Percentiles rank a stretch among this genome's conserved stretches.
Evolutionary conservation across 2,797 vertebrate species (phyloP).

Genomic region (Ambastaia sidthimunki): DNA sequence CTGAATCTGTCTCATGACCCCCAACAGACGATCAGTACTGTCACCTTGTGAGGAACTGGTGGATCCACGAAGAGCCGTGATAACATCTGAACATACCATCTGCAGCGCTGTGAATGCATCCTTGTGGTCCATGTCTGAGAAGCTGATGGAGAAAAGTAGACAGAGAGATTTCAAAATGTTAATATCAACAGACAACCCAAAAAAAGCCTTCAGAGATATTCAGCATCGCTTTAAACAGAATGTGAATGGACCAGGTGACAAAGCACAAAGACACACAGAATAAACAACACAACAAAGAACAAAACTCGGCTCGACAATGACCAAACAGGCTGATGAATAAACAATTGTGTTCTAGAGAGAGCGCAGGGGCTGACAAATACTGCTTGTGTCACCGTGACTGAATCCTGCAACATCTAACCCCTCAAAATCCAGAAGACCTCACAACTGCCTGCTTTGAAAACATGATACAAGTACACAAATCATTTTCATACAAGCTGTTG

Average conservation of each 20-base stretch:
- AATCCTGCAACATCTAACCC: conserved; percentile 7
- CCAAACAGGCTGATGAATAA: conserved; percentile 36
- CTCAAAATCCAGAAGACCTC: not conserved
- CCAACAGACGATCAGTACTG: conserved; percentile 65
- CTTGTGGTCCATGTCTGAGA: conserved; percentile 71
- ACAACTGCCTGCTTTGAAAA: not conserved
- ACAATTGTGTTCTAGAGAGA: conserved; percentile 31
- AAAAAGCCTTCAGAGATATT: no score
- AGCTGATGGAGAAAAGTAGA: conserved; percentile 33
- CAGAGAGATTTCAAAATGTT: no score
- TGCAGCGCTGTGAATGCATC: conserved; percentile 72
- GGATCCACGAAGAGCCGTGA: conserved; percentile 58
- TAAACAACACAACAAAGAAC: not conserved
- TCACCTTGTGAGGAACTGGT: conserved; percentile 54
- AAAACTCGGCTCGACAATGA: not conserved
- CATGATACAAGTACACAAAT: not conserved
- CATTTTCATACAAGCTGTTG: conserved; percentile 8
- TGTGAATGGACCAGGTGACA: no score
- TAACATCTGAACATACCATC: conserved; percentile 67
- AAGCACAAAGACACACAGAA: not conserved
- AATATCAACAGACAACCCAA: no score
- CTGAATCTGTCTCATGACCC: conserved; percentile 68
- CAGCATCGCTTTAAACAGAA: no score
- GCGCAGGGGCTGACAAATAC: conserved; percentile 16
- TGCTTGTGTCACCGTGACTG: not conserved